Conservation (phyloP, 1,140 invertebrate species). For the Vanessa atalanta region DNA sequence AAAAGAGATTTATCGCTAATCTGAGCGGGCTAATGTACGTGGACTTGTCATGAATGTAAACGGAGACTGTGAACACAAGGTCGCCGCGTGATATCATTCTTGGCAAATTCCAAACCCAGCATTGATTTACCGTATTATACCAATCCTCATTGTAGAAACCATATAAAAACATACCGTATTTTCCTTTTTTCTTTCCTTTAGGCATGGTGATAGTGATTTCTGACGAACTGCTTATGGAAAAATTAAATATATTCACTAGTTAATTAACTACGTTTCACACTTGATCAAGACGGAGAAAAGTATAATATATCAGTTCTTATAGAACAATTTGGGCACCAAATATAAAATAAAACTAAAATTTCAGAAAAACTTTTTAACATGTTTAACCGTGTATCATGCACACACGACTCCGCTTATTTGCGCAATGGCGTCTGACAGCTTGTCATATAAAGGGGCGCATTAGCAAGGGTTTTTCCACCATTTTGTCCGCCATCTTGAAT, state of each 20-base stretch:
- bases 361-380: constrained; percentile 81
- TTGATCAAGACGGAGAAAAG: constrained; percentile 81
- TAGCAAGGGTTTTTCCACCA: constrained; percentile 52
- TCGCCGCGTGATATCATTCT: constrained; percentile 76
- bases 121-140: constrained; percentile 13
- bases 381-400: constrained; percentile 80
- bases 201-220: constrained; percentile 69
- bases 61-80: constrained; percentile 70
- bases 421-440: constrained; percentile 63
- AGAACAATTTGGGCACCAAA: constrained; percentile 74
- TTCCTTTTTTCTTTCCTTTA: constrained; percentile 80
- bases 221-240: constrained; percentile 52
- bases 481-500: constrained; percentile 47
- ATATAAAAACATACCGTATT: constrained; percentile 67
- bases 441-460: constrained; percentile 50
- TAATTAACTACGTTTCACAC: constrained; percentile 76
- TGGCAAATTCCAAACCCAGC: constrained; percentile 56
- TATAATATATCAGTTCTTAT: constrained; percentile 80
- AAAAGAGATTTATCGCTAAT: constrained; percentile 16
- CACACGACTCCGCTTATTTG: constrained; percentile 72
- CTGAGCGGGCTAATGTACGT: constrained; percentile 25
- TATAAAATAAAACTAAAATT: constrained; percentile 81
- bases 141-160: neutral
- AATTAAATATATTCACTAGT: constrained; percentile 75
- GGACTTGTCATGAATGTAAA: constrained; percentile 52